Base-by-base conservation (phyloP, 2,797 vertebrate species). In the Salmo trutta region DNA sequence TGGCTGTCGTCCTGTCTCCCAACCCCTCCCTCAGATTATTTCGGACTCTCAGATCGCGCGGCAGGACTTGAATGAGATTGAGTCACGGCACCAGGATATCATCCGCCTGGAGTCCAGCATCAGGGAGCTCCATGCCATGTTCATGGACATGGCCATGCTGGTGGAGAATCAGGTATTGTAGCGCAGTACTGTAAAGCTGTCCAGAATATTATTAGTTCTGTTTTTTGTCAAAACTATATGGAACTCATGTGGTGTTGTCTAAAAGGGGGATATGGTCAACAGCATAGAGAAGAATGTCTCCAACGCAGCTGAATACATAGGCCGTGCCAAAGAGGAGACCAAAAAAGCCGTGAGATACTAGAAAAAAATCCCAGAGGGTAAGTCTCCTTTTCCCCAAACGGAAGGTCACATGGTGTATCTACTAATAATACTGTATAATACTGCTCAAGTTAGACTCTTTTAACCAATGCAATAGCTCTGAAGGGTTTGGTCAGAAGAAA, bases 241-340 rank as follows among this genome's bases (percentile, higher is more conserved):
- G 8, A 56, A 53, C n/a, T 21, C 21, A 10, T 17, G 21, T 71
- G 41, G 19, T 21, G 0, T 19, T 73, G 16, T 56, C 31, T 85
- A n/a, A 71, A 82, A 99, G 98, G 98, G 98, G 1, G 97, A 99
- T 62, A 97, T 98, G 97, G 94, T 99, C 74, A 96, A 99, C 93
- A 99, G 96, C 93, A 98, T 99, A 64, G 98, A 99, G 85, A 97
- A 95, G 33, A 97, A 98, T 0, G 96, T 99, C 19, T 92, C 90
- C 88, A 98, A 95, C 8, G 96, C 98, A 0, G 87, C 86, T 0
- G 97, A 99, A 77, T 99, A 97, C 0, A 95, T 99, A 29, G 93
- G 89, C 8, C 93, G 94, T 0, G 98, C 97, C 8, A 99, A 98
- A 77, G 97, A 97, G 73, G 96, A 98, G 85, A 98, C 97, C 0